Conservation (phyloP, 2,797 vertebrate genomes). For the Cottoperca gobio region DNA sequence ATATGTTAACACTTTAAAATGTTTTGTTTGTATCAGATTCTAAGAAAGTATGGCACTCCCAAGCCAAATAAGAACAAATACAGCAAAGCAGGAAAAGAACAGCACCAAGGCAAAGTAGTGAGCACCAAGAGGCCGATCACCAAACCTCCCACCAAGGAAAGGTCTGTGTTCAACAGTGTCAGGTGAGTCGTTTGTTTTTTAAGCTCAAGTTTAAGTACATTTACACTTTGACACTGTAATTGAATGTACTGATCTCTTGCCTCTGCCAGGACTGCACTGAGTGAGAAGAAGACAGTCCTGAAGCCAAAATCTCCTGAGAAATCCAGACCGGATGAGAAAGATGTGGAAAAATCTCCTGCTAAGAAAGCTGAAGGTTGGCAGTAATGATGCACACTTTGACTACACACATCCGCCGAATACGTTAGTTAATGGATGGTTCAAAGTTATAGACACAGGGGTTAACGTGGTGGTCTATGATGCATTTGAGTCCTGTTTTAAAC, state of each 20-base stretch:
- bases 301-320: constrained; percentile 98
- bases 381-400: constrained; percentile 5
- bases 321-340: constrained; percentile 95
- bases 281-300: constrained; percentile 95
- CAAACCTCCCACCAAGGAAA: constrained; percentile 95
- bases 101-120: constrained; percentile 96
- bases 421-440: neutral
- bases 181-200: constrained; percentile 81
- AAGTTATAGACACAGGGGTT: neutral
- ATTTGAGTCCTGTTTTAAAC: neutral
- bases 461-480: neutral
- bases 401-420: neutral
- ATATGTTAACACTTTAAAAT: neutral
- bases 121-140: constrained; percentile 96
- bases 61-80: constrained; percentile 98
- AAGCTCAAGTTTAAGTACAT: neutral
- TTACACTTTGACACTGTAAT: neutral
- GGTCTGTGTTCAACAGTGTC: constrained; percentile 94
- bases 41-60: constrained; percentile 94
- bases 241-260: neutral
- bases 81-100: constrained; percentile 95
- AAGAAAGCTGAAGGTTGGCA: constrained; percentile 94
- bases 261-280: constrained; percentile 91
- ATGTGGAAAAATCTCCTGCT: constrained; percentile 95
- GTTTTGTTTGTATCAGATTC: constrained; percentile 84